phyloP scores from a whole-genome alignment of 53 echinoderm and acorn worm genomes.

The Hippasteria phrygiana region DNA sequence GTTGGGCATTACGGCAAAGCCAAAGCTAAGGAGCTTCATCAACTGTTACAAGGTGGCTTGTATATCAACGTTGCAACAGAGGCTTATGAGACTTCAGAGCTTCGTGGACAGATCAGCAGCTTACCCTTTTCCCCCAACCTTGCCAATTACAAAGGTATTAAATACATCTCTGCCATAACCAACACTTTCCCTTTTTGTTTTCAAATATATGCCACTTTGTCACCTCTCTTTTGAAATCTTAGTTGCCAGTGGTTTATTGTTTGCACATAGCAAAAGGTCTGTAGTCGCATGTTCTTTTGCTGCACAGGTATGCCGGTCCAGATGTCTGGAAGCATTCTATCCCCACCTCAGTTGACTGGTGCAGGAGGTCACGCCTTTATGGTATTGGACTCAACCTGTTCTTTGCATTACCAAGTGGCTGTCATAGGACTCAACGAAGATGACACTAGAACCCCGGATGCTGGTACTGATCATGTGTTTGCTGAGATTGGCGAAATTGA shows the following conservation, averaged over 20 bases:
- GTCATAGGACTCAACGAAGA: constrained; percentile 85
- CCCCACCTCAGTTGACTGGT: constrained; percentile 82
- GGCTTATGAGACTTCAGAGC: constrained; percentile 79
- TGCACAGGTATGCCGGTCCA: constrained; percentile 87
- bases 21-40: constrained; percentile 83
- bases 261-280: neutral
- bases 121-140: constrained; percentile 82
- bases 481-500: constrained; percentile 88
- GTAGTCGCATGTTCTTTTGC: neutral
- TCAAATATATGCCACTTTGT: no score
- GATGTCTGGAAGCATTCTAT: constrained; percentile 80
- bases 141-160: constrained; percentile 73
- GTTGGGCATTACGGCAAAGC: constrained; percentile 68
- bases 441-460: constrained; percentile 4
- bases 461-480: constrained; percentile 67
- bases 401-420: constrained; percentile 89
- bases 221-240: no score
- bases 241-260: no score
- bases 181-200: no score
- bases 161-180: neutral
- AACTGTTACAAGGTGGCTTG: constrained; percentile 78
- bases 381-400: constrained; percentile 82
- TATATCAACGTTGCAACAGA: constrained; percentile 92
- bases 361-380: constrained; percentile 97
- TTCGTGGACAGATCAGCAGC: constrained; percentile 81